Percentiles rank a stretch among this genome's conserved stretches.
Conservation (phyloP, 2,113 vertebrate species). For the Camarhynchus parvulus region DNA sequence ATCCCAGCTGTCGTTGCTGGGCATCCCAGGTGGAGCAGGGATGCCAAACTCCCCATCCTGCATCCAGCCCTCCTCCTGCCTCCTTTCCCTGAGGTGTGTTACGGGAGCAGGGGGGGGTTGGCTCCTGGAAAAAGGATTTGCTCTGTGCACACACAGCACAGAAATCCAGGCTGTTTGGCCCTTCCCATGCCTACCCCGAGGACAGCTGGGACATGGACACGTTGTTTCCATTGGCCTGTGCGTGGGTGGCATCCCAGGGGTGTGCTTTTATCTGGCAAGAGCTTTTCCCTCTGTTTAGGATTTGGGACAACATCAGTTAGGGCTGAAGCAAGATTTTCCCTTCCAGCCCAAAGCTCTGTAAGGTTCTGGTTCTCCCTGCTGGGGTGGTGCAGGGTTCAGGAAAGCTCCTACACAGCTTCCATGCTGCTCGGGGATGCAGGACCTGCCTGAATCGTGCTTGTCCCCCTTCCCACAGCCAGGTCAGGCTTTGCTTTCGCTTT, state of each 20-base stretch:
- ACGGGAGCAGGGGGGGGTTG: rapidly evolving
- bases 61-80: background rate
- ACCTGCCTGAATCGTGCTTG: background rate
- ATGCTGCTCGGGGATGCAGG: background rate
- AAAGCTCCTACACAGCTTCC: background rate
- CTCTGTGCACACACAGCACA: rapidly evolving
- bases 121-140: background rate
- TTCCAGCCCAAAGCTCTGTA: background rate
- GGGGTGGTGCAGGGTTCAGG: background rate
- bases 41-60: background rate
- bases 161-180: background rate
- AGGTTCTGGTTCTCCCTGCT: background rate
- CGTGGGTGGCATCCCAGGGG: slow-evolving; percentile 36
- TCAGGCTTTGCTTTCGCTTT: background rate
- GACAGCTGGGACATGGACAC: background rate
- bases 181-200: background rate
- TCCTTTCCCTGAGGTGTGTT: background rate
- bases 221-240: background rate
- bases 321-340: background rate
- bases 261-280: background rate
- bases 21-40: background rate
- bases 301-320: background rate
- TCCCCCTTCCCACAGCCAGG: background rate
- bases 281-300: background rate
- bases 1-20: background rate